Evolutionary conservation across 2,888 invertebrate species (phyloP).

Genomic region (Macrophya alboannulata): DNA sequence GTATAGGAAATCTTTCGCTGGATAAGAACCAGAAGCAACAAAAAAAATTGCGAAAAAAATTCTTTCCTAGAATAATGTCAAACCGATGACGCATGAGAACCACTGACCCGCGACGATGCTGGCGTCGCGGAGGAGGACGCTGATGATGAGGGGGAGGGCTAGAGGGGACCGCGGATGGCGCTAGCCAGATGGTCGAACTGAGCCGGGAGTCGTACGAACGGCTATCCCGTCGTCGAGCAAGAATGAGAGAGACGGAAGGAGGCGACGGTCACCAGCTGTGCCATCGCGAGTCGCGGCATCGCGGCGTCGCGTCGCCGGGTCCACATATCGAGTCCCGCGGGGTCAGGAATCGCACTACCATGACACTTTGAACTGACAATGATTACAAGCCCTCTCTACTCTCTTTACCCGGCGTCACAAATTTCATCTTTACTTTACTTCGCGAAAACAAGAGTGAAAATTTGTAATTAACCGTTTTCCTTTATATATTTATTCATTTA

Average conservation of each 20-base stretch:
- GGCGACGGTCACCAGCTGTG: constrained; percentile 71
- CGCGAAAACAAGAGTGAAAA: background rate
- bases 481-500: no score
- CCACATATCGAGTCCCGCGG: constrained; percentile 59
- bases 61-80: background rate
- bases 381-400: background rate
- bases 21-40: background rate
- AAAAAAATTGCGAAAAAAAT: background rate
- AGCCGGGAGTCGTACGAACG: constrained; percentile 55
- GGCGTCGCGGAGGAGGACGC: constrained; percentile 55
- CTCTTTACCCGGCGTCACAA: constrained; percentile 51
- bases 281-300: constrained; percentile 63
- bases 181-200: constrained; percentile 66
- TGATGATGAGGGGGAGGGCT: constrained; percentile 50
- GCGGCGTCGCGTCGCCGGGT: constrained; percentile 62
- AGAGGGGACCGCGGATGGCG: constrained; percentile 62
- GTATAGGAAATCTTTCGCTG: background rate
- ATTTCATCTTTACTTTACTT: background rate
- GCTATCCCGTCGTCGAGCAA: constrained; percentile 26
- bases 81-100: constrained; percentile 39
- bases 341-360: constrained; percentile 47
- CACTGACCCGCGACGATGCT: constrained; percentile 44
- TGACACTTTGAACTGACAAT: background rate
- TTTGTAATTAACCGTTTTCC: background rate
- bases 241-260: constrained; percentile 64